Base-by-base conservation (phyloP, 2,113 vertebrate genomes). In the Grammomys dolichurus region DNA sequence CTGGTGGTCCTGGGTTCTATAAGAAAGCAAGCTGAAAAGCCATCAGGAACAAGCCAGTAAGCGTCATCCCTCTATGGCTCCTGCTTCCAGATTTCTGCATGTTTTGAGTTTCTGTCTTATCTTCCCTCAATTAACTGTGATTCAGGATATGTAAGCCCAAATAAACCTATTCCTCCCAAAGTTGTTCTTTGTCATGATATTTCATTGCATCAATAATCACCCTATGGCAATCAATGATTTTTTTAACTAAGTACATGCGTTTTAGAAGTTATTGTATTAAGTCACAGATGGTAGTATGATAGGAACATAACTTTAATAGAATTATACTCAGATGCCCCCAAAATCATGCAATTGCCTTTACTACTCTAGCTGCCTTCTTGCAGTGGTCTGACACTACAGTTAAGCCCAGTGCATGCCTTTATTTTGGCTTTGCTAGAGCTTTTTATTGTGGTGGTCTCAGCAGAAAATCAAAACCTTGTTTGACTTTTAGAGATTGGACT, bases 401-500 rank as follows among this genome's bases (percentile, higher is more conserved):
- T 56, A 17, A 65, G 26, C 43, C 13, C 24, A 12, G 87, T 8
- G 2, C 8, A 10, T 46, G 14, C 3, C 19, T 63, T 4, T 82
- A 63, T 93, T 94, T 51, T 77, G 70, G 88, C 90, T 87, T 75
- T 43, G 36, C 60, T 94, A 87, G 13, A 89, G 3, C 3, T 14
- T 91, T 96, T 91, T 54, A n/a, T 60, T 91, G 5, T 28, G 58
- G 19, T 63, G 0, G 31, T 85, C 65, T 97, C 84, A 95, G 91
- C 87, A 96, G 86, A 94, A 97, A 95, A 90, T 87, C 43, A n/a
- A 36, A 94, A n/a, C 65, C 89, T 48, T 16, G 9, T 80, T 58
- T 78, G 69, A 24, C 91, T 95, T 92, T 92, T 22, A 88, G 82
- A 92, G 54, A 40, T 36, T 86, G 51, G 17, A 80, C 36, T 70